These are phyloP conservation scores for Conus canariensis DNA, from an alignment of 2,888 invertebrate species.

Conservation along the genomic window DNA sequence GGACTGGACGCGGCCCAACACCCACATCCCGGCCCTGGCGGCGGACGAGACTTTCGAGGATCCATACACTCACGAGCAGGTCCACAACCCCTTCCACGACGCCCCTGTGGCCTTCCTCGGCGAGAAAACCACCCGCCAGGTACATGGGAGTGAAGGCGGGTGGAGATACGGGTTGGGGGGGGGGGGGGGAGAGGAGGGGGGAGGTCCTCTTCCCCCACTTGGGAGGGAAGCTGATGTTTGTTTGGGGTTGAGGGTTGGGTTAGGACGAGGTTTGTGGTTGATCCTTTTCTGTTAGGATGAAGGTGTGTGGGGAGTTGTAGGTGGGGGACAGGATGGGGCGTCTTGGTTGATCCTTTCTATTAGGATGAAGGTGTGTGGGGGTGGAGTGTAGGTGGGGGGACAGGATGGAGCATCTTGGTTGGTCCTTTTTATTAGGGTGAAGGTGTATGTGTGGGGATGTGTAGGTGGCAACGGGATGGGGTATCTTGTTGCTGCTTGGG, in stretches of 20 bases:
- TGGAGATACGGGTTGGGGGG: not conserved
- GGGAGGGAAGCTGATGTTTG: not conserved
- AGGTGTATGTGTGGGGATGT: not conserved
- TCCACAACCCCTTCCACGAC: conserved; percentile 53
- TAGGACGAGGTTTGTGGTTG: not conserved
- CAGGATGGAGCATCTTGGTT: not conserved
- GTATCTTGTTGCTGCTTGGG: too few species aligned
- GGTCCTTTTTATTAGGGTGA: not conserved
- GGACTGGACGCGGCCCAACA: conserved; percentile 54
- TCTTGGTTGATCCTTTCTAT: not conserved
- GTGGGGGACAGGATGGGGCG: not conserved
- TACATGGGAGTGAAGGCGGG: not conserved
- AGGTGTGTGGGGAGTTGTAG: too few species aligned
- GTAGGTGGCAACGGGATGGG: not conserved
- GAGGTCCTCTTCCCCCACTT: too few species aligned
- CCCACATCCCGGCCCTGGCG: conserved; percentile 49
- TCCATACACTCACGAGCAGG: conserved; percentile 35
- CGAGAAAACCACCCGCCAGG: conserved; percentile 41
- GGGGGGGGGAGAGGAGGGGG: too few species aligned
- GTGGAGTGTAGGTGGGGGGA: not conserved
- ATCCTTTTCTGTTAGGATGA: too few species aligned
- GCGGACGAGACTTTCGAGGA: conserved; percentile 50
- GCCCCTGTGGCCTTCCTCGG: conserved; percentile 48
- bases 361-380: too few species aligned
- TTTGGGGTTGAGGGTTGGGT: not conserved